These are phyloP conservation scores for Emys orbicularis DNA, from an alignment of 2,797 vertebrate species.

Conservation along the genomic window DNA sequence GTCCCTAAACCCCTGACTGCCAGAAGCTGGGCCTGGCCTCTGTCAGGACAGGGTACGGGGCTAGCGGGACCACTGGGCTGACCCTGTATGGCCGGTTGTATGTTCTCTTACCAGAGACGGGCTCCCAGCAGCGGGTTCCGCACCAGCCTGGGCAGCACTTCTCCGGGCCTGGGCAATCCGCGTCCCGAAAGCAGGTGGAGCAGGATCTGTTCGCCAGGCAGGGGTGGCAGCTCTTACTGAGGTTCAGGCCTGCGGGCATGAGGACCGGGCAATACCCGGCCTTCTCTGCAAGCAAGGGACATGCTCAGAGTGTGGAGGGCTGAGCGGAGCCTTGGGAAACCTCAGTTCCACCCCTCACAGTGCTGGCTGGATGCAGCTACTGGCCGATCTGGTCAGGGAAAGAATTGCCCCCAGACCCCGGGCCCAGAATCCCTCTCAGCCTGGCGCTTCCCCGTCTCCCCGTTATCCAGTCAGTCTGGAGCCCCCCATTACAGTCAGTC, in stretches of 20 bases:
- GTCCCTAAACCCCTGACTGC: neutral
- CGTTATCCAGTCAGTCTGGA: neutral
- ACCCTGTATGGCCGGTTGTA: neutral
- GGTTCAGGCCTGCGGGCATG: neutral
- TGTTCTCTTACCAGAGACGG: neutral
- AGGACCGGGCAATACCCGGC: neutral
- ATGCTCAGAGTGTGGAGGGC: neutral
- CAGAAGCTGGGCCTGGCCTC: too few relatives aligned
- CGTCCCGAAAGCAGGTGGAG: neutral
- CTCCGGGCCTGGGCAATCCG: neutral
- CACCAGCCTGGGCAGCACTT: neutral
- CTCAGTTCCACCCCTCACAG: neutral
- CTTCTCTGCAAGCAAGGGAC: neutral
- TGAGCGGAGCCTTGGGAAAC: neutral
- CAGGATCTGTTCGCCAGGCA: neutral
- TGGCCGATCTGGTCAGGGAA: neutral
- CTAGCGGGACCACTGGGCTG: neutral
- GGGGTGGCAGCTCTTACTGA: neutral
- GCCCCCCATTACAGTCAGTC: too few relatives aligned
- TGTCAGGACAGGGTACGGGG: neutral
- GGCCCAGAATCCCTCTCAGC: too few relatives aligned
- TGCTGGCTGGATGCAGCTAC: neutral
- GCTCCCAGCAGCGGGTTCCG: neutral
- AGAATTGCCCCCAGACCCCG: neutral
- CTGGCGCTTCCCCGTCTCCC: neutral